These are phyloP conservation scores for Bovichtus variegatus DNA, from an alignment of 2,797 vertebrate genomes.

Conservation along the genomic window DNA sequence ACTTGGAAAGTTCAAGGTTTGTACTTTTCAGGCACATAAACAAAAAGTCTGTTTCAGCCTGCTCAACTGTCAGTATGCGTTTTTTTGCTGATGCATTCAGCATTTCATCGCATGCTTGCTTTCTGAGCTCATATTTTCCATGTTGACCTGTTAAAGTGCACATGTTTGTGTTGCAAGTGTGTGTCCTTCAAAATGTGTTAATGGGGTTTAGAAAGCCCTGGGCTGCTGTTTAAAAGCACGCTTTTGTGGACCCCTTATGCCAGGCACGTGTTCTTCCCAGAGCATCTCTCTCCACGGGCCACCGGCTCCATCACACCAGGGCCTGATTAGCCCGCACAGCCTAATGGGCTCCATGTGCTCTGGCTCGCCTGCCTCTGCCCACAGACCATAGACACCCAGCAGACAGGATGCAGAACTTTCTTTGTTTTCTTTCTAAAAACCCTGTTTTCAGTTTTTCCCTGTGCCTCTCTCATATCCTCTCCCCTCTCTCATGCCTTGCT, in stretches of 20 bases:
- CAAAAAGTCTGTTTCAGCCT: conserved; percentile 39
- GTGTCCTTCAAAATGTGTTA: conserved; percentile 70
- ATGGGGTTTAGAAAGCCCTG: conserved; percentile 53
- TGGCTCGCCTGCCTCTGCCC: conserved; percentile 46
- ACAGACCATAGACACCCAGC: conserved; percentile 66
- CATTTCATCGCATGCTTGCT: conserved; percentile 61
- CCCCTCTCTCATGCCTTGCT: conserved; percentile 24
- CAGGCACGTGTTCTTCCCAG: conserved; percentile 74
- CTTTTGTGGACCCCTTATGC: conserved; percentile 58
- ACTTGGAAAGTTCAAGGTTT: conserved; percentile 54
- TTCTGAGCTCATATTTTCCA: conserved; percentile 81
- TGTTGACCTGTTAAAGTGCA: conserved; percentile 62
- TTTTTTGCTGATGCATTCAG: conserved; percentile 30
- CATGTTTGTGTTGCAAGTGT: conserved; percentile 60
- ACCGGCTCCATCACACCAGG: conserved; percentile 55
- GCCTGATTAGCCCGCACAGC: conserved; percentile 49
- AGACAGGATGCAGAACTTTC: conserved; percentile 64
- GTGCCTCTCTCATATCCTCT: conserved; percentile 12
- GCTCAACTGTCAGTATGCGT: conserved; percentile 50
- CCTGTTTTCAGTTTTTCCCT: conserved; percentile 37
- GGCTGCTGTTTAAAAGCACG: conserved; percentile 70
- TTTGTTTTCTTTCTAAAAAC: conserved; percentile 40
- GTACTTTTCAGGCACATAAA: conserved; percentile 57
- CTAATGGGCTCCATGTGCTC: conserved; percentile 78
- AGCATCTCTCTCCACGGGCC: conserved; percentile 69